phyloP scores from a whole-genome alignment of 2,888 invertebrate species.

The Tetrapedia diversipes region DNA sequence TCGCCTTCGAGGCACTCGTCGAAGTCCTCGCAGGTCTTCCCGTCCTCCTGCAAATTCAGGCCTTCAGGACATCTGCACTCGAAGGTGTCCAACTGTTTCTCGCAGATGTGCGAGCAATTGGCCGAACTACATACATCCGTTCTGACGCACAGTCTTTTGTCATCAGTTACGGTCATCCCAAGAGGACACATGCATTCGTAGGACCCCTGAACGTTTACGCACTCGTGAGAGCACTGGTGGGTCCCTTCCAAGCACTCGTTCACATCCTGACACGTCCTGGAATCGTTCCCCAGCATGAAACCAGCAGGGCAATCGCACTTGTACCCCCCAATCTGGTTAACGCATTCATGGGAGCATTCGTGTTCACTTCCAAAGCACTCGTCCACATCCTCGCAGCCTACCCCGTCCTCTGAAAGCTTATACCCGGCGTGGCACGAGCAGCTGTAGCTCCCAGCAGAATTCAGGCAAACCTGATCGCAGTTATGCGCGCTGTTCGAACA shows the following conservation, averaged over 20 bases:
- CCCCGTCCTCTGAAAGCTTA: conserved; percentile 63
- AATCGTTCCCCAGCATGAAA: conserved; percentile 67
- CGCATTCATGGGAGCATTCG: conserved; percentile 83
- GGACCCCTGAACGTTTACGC: conserved; percentile 84
- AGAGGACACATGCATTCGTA: conserved; percentile 84
- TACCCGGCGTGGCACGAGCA: conserved; percentile 73
- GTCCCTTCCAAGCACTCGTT: conserved; percentile 84
- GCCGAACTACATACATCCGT: conserved; percentile 65
- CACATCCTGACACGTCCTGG: conserved; percentile 82
- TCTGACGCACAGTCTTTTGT: conserved; percentile 63
- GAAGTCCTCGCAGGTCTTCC: conserved; percentile 78
- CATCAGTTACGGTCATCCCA: conserved; percentile 75
- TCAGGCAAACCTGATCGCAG: conserved; percentile 79
- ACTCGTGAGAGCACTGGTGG: conserved; percentile 85
- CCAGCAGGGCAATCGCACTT: conserved; percentile 85
- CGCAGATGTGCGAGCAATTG: conserved; percentile 83
- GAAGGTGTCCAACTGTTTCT: conserved; percentile 83
- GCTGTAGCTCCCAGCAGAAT: conserved; percentile 74
- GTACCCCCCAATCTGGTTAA: conserved; percentile 83
- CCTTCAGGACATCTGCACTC: conserved; percentile 84
- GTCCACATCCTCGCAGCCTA: conserved; percentile 71
- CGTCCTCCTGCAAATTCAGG: conserved; percentile 82
- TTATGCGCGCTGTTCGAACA: conserved; percentile 75
- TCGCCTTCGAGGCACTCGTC: conserved; percentile 81
- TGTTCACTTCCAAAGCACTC: conserved; percentile 67